Evolutionary conservation across 2,888 invertebrate species (phyloP), one percentile per base, ranked within the genome.

Genomic region (Caenorhabditis sp.): DNA sequence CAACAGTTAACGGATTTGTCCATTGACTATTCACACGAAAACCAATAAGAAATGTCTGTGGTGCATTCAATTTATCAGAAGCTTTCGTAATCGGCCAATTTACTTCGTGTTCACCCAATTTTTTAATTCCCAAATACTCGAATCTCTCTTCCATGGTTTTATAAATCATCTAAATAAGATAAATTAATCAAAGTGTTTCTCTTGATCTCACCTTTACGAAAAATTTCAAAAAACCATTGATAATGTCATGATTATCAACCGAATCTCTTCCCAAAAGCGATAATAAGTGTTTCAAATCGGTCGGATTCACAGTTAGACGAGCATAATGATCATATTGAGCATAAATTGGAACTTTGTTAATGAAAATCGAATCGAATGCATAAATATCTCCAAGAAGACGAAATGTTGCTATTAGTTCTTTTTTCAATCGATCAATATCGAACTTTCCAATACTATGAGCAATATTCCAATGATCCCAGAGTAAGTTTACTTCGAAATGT

Each of bases 1-100:
- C 84, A 20, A 78, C 71, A 4, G 82, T 83, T 54, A 83, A 36
- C 17, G 84, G 81, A 54, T 75, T 76, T 25, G 69, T 67, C 83
- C 84, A 84, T 14, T 69, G 52, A 12, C 67, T 59, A 10, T 67
- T 71, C 10, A 56, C 59, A 57, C 70, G 36, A 63, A 80, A 80
- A 50, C 77, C 78, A 26, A 80, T 70, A 0, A 77, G 10, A 20
- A 66, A 77, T 25, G 59, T 52, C 49, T 70, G 21, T 10, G 43
- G 1, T n/a, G 17, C 57, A n/a, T 58, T 58, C 1, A 4, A 10
- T n/a, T 8, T n/a, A 8, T 58, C 4, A 26, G 54, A 43, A 53
- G 7, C 23, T 27, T 36, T 21, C 27, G 14, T 14, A n/a, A 36
- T 21, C 8, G 2, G 3, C 57, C 60, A 60, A 7, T 43, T 21